Base-by-base conservation (phyloP, 2,797 vertebrate genomes). In the Ctenosaura bakeri region DNA sequence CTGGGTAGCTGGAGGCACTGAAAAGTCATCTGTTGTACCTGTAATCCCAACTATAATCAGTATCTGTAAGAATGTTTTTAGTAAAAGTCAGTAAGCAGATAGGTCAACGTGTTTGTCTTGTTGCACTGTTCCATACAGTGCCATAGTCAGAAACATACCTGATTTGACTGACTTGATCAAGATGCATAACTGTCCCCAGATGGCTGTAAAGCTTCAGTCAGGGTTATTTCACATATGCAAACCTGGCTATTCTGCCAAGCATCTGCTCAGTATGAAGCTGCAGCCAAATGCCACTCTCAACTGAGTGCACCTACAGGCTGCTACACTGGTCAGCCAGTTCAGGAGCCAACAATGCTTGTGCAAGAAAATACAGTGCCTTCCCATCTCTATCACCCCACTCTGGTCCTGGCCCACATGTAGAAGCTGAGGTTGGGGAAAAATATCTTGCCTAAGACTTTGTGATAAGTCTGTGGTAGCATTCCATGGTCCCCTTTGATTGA, bases 121-220 rank as follows among this genome's bases (percentile, higher is more conserved):
- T 16, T 38, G 42, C 42, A 54, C 35, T 74, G 54, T 50, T 52
- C 8, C 42, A 42, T n/a, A 74, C 78, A 38, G 42, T 74, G 2
- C 76, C 71, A n/a, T 81, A 59, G 29, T 66, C 22, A 24, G 4
- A 73, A 73, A 9, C 50, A 32, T 46, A 6, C 18, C 50, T 74
- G 10, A 69, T 26, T 74, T 83, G 80, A 74, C 54, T 83, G 82
- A n/a, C 54, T 83, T 56, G n/a, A 78, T 38, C 56, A 62, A 54
- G 32, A 35, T 54, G 18, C 52, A 84, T 24, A 83, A 62, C 29
- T 9, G 13, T 35, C 13, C 54, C 73, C 71, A 87, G 50, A 18
- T 62, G 38, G 16, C 73, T 78, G 26, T 76, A 76, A 77, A 77
- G 14, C 46, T 66, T 71, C n/a, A 88, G 62, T 84, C 81, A 74